Evolutionary conservation across 2,797 vertebrate species (phyloP).

Genomic region (Scyliorhinus canicula): DNA sequence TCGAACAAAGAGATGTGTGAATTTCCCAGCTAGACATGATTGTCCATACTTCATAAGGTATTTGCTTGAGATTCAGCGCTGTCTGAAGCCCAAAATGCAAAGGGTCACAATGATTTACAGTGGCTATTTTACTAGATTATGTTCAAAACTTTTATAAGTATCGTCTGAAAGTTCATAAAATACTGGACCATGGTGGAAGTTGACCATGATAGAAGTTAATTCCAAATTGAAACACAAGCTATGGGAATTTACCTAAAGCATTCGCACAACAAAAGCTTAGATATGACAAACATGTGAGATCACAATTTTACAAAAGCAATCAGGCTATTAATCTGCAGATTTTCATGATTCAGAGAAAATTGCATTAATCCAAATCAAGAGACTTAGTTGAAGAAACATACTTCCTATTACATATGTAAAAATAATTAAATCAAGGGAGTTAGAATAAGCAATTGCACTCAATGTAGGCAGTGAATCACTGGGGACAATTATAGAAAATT

Average conservation of each 20-base stretch:
- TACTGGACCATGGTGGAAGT: too few species aligned
- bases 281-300: not conserved
- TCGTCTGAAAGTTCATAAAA: not conserved
- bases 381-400: not conserved
- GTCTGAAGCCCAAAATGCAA: too few species aligned
- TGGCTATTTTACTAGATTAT: too few species aligned
- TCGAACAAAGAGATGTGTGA: too few species aligned
- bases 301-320: not conserved
- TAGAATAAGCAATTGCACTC: not conserved
- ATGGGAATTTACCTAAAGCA: not conserved
- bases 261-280: not conserved
- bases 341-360: not conserved
- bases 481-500: not conserved
- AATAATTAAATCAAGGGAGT: not conserved
- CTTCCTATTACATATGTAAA: not conserved
- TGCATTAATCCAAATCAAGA: not conserved
- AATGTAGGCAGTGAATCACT: not conserved
- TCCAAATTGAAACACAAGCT: not conserved
- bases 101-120: too few species aligned
- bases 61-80: too few species aligned
- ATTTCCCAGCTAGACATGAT: too few species aligned
- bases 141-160: too few species aligned
- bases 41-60: too few species aligned
- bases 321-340: not conserved
- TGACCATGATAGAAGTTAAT: too few species aligned